Evolutionary conservation across 1,140 invertebrate species (phyloP).

Genomic region (Hylaeus volcanicus): DNA sequence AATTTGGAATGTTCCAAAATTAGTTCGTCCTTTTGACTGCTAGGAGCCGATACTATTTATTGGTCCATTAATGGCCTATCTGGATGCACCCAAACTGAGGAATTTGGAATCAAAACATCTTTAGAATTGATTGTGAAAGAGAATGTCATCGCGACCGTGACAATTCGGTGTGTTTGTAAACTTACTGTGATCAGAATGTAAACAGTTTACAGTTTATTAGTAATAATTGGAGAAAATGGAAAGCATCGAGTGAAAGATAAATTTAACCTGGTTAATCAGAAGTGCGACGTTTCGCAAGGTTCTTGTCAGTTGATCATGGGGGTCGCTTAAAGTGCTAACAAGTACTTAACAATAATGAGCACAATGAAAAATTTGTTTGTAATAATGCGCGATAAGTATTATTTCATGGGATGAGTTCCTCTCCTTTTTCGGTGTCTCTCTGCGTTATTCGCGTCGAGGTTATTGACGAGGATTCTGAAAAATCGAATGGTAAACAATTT

Average conservation of each 20-base stretch:
- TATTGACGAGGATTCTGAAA: conserved; percentile 72
- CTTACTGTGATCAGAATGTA: not conserved
- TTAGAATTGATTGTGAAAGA: not conserved
- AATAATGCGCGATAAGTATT: conserved; percentile 52
- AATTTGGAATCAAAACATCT: not conserved
- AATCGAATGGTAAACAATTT: conserved; percentile 68
- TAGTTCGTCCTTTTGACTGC: no score
- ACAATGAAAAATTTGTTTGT: conserved; percentile 49
- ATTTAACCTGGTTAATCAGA: conserved; percentile 18
- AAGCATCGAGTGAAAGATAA: conserved; percentile 1
- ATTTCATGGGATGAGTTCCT: conserved; percentile 76
- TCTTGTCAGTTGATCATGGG: conserved; percentile 21
- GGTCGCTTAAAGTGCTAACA: conserved; percentile 11
- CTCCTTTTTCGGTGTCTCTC: conserved; percentile 80
- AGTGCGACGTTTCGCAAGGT: conserved; percentile 3
- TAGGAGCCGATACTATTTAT: no score
- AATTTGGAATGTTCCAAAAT: no score
- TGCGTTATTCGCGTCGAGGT: conserved; percentile 83
- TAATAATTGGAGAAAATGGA: not conserved
- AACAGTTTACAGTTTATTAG: not conserved
- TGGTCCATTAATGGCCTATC: no score
- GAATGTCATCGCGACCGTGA: not conserved
- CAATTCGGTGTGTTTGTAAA: not conserved
- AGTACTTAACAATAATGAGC: conserved; percentile 27
- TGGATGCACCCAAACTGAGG: no score